These are phyloP conservation scores for Chrysaora quinquecirrha DNA, from an alignment of 30 jellyfish, hydroid and myxozoan genomes.

Conservation along the genomic window DNA sequence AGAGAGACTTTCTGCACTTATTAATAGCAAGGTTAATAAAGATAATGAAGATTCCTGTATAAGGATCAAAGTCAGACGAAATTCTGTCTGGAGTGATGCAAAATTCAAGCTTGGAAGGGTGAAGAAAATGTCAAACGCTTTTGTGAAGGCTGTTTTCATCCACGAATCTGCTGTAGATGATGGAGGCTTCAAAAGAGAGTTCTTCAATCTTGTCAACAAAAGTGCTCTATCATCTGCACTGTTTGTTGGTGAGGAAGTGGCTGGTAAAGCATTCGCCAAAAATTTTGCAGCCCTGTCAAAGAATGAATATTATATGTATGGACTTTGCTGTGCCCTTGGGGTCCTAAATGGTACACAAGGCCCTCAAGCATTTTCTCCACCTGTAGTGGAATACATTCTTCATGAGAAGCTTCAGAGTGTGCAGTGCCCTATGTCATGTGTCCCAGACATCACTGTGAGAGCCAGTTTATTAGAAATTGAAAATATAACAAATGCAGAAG, in stretches of 20 bases:
- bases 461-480: too few relatives aligned
- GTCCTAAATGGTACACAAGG: slow-evolving; percentile 18
- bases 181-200: slow-evolving; percentile 3
- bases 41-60: slow-evolving; percentile 7
- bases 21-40: not conserved
- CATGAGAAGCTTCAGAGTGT: not conserved
- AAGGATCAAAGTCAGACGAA: slow-evolving; percentile 11
- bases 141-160: slow-evolving; percentile 4
- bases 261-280: slow-evolving; percentile 11
- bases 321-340: slow-evolving; percentile 13
- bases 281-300: slow-evolving; percentile 1
- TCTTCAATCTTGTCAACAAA: not conserved
- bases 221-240: not conserved
- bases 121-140: not conserved
- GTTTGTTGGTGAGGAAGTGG: slow-evolving; percentile 12
- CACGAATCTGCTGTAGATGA: slow-evolving; percentile 22
- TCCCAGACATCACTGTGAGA: too few relatives aligned
- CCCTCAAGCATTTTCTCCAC: slow-evolving; percentile 17
- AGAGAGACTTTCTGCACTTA: not conserved
- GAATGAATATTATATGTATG: not conserved
- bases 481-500: too few relatives aligned
- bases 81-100: slow-evolving; percentile 20
- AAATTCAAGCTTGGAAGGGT: slow-evolving; percentile 9
- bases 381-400: too few relatives aligned
- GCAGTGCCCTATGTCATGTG: too few relatives aligned